Evolutionary conservation across 2,888 invertebrate genomes (phyloP).

Genomic region (Automeris io): DNA sequence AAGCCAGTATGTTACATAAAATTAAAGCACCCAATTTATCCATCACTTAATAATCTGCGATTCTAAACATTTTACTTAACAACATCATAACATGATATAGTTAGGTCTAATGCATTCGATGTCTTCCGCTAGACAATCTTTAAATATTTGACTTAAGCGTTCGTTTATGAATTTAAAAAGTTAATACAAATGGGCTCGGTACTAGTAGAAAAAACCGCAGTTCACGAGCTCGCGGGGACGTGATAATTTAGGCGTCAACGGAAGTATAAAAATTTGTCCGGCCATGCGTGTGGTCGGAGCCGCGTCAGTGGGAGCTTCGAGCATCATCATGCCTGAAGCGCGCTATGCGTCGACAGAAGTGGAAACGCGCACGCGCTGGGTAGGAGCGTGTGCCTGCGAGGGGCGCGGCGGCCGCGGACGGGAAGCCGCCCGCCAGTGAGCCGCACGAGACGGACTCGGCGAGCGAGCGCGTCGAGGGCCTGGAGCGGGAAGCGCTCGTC

Average conservation of each 20-base stretch:
- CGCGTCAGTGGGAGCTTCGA: conserved; percentile 60
- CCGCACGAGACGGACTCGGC: conserved; percentile 69
- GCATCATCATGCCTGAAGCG: conserved; percentile 53
- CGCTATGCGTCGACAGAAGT: conserved; percentile 63
- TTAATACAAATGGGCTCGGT: conserved; percentile 57
- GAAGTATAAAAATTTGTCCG: no score
- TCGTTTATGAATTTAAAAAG: conserved; percentile 36
- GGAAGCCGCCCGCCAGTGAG: conserved; percentile 45
- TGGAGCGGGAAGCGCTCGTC: conserved; percentile 65
- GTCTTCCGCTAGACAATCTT: conserved; percentile 38
- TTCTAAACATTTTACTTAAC: conserved; percentile 39
- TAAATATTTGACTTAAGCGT: conserved; percentile 37
- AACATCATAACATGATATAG: conserved; percentile 28
- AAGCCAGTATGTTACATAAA: conserved; percentile 57
- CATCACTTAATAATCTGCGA: conserved; percentile 45
- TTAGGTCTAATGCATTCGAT: conserved; percentile 32
- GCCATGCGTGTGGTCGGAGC: no score
- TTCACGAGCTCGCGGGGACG: conserved; percentile 55
- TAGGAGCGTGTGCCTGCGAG: conserved; percentile 33
- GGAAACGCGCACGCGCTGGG: conserved; percentile 50
- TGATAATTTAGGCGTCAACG: conserved; percentile 56
- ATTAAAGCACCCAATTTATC: conserved; percentile 67
- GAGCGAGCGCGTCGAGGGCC: conserved; percentile 68
- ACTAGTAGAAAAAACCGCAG: conserved; percentile 37
- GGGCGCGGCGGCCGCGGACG: conserved; percentile 26